A percentile compares a stretch with the other conserved stretches of the same genome.
phyloP scores from a whole-genome alignment of 2,888 invertebrate species.

The Odontomyia ornata region DNA sequence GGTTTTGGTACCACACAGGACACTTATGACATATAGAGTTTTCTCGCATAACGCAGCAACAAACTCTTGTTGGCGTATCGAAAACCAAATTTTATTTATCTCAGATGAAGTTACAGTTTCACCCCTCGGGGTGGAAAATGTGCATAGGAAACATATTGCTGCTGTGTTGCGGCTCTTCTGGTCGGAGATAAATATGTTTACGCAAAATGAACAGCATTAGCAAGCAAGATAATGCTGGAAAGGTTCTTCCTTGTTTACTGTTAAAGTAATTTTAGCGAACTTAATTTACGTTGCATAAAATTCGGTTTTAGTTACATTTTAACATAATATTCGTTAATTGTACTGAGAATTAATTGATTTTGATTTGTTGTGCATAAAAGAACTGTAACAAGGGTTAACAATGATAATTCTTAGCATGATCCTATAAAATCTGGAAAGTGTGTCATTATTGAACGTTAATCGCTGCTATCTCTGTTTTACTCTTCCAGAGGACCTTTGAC shows the following conservation, averaged over 20 bases:
- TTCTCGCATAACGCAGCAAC: constrained; percentile 19
- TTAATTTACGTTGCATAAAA: constrained; percentile 31
- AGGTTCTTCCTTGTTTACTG: constrained; percentile 27
- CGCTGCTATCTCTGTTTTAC: no score
- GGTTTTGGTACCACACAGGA: neutral
- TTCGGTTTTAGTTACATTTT: neutral
- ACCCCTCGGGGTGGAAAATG: neutral
- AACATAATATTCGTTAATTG: neutral
- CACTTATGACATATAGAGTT: constrained; percentile 30
- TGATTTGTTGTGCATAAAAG: no score
- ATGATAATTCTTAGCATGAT: no score
- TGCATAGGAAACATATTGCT: constrained; percentile 39
- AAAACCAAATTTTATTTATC: constrained; percentile 47
- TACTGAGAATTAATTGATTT: neutral
- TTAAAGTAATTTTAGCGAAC: constrained; percentile 18
- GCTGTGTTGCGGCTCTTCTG: constrained; percentile 48
- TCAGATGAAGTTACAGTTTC: constrained; percentile 39
- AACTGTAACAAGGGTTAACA: no score
- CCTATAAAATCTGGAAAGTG: no score
- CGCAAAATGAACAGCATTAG: constrained; percentile 42
- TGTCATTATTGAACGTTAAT: no score
- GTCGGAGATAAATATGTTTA: constrained; percentile 49
- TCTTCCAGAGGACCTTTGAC: no score
- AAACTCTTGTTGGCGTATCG: constrained; percentile 40
- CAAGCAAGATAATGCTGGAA: constrained; percentile 19